Base-by-base conservation (phyloP, 92 coral and sea anemone genomes). In the Epizoanthus rinbou region DNA sequence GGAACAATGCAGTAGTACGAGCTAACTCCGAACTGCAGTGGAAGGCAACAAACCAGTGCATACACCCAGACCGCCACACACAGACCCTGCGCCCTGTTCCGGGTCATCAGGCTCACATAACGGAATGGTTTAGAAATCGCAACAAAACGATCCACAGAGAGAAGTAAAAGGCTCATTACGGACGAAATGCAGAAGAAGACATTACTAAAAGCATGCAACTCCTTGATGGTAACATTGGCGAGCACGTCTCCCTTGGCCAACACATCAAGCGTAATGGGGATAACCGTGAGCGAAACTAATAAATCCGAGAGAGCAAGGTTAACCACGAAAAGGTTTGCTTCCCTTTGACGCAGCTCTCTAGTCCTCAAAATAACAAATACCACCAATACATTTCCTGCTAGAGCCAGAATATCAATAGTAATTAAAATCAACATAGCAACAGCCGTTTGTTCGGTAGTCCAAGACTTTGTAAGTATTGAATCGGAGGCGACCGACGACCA, bases 111-210 rank as follows among this genome's bases (percentile, higher is more conserved):
- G 50, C 70, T 43, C 10, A 87, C 23, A 64, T 90, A 90, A 7
- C 74, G 85, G 31, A 88, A 87, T 2, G 93, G 93, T 58, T 57
- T 79, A 14, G 80, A 56, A 23, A 90, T 90, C 0, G 93, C 89
- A 79, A 90, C 73, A 60, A 79, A 90, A 23, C 93, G 91, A 68
- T 90, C 93, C 37, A 90, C 47, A 18, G 93, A 90, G 28, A 90
- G 65, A 41, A 90, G 50, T 5, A 80, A 80, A 24, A 90, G 73
- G 74, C 58, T 87, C 89, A 90, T 90, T 9, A 90, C 87, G 8
- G 89, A 84, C 31, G 89, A 84, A 18, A 90, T 90, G 41, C 93
- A 90, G 25, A 90, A 90, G 18, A 88, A 35, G 25, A 90, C 87
- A 69, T 87, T 90, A 8, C 73, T 86, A 75, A 80, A 87, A 35